Percentiles rank a stretch among this genome's conserved stretches.
Evolutionary conservation across 2,113 vertebrate genomes (phyloP).

Genomic region (Ciconia stormi): DNA sequence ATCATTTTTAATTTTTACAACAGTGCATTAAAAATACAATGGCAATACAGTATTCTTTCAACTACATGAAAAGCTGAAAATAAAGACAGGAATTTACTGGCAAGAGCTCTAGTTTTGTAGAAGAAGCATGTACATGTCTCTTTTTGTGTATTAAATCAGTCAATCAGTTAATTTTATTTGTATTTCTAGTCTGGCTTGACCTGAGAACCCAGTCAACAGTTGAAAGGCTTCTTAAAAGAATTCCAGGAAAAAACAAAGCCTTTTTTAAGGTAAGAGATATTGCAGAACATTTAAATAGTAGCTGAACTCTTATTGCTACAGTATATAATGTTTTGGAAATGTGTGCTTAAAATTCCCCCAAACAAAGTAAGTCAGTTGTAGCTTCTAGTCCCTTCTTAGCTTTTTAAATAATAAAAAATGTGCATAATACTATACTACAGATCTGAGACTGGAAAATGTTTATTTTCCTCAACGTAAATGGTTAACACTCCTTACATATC

Average conservation of each 20-base stretch:
- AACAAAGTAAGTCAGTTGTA: background rate
- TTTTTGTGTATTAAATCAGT: background rate
- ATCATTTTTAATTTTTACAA: background rate
- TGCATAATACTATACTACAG: background rate
- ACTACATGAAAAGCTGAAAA: background rate
- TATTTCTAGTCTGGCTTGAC: conserved; percentile 91
- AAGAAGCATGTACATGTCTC: background rate
- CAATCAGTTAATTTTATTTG: conserved; percentile 4
- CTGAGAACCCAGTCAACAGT: conserved; percentile 95
- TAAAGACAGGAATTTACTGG: background rate
- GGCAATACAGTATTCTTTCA: background rate
- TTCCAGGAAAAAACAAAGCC: conserved; percentile 89
- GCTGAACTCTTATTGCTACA: background rate
- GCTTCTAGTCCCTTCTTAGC: background rate
- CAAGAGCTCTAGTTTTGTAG: background rate
- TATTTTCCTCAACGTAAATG: background rate
- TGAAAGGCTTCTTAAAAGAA: conserved; percentile 89
- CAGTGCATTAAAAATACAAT: background rate
- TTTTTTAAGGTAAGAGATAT: conserved; percentile 87
- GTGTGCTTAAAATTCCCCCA: background rate
- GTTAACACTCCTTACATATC: background rate
- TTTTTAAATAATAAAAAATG: background rate
- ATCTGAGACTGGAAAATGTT: background rate
- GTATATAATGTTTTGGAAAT: background rate
- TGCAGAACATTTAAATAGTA: background rate